These are phyloP conservation scores for Anseranas semipalmata DNA, from an alignment of 2,113 vertebrate genomes.

Conservation along the genomic window DNA sequence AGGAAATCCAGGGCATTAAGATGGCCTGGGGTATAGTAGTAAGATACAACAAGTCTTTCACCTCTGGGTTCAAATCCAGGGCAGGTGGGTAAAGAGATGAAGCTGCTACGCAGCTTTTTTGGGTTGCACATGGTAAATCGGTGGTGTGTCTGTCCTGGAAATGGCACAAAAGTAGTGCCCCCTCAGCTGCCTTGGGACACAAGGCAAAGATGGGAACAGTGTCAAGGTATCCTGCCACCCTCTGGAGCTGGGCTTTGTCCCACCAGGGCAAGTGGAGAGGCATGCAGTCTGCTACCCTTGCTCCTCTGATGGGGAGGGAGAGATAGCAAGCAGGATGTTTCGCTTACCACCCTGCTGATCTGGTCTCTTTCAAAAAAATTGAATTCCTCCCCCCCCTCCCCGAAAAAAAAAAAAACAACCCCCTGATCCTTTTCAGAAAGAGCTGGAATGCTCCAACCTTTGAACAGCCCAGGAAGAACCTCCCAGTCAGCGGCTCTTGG, in stretches of 20 bases:
- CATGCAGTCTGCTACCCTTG: not conserved
- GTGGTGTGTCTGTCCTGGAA: not conserved
- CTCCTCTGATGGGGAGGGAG: not conserved
- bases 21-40: not conserved
- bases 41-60: constrained; percentile 8
- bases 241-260: not conserved
- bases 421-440: not conserved
- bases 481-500: not conserved
- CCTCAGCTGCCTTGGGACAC: not conserved
- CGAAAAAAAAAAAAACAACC: not conserved
- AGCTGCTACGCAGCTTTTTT: not conserved
- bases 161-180: not conserved
- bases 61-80: constrained; percentile 25
- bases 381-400: not conserved
- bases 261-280: not conserved
- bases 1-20: not conserved
- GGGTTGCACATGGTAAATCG: not conserved
- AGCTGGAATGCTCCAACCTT: not conserved
- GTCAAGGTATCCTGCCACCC: not conserved
- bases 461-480: not conserved
- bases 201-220: fast-evolving
- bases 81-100: not conserved
- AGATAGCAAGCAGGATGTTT: not conserved
- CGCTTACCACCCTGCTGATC: not conserved
- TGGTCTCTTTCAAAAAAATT: not conserved